phyloP scores from a whole-genome alignment of 2,113 vertebrate genomes.

The Blennius ocellaris region DNA sequence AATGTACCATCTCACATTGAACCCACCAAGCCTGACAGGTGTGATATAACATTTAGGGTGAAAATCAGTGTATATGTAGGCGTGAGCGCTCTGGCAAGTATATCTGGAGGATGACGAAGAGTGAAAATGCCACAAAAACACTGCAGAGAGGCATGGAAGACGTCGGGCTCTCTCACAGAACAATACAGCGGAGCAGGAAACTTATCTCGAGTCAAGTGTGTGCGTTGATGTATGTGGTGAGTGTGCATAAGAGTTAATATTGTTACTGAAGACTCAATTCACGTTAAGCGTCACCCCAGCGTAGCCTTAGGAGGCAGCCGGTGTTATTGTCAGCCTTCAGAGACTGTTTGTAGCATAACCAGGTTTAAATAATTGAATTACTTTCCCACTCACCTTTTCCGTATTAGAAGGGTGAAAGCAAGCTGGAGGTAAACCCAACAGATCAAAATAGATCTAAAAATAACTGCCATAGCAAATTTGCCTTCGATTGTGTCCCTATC shows the following conservation, averaged over 20 bases:
- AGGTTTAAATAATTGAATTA: conserved; percentile 78
- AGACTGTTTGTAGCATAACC: conserved; percentile 74
- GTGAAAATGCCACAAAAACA: not conserved
- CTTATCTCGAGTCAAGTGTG: conserved; percentile 20
- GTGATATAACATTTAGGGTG: not conserved
- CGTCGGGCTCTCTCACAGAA: not conserved
- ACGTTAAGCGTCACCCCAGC: conserved; percentile 39
- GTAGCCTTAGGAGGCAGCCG: conserved; percentile 40
- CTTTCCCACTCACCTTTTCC: conserved; percentile 53
- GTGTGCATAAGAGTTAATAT: conserved; percentile 38
- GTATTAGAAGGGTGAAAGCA: conserved; percentile 63
- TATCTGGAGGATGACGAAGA: no score
- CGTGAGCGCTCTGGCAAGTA: conserved; percentile 21
- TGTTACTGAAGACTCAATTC: conserved; percentile 45
- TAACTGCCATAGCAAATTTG: conserved; percentile 65
- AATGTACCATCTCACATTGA: conserved; percentile 22
- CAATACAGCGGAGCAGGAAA: not conserved
- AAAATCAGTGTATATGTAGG: not conserved
- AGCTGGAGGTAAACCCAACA: conserved; percentile 72
- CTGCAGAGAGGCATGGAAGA: not conserved
- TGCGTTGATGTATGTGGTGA: conserved; percentile 15
- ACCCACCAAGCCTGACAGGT: conserved; percentile 23
- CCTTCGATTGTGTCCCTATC: conserved; percentile 57
- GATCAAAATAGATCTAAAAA: conserved; percentile 78
- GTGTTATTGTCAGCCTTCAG: conserved; percentile 72